Conservation (phyloP, 2,888 invertebrate species). For the Chymomyza procnemis region DNA sequence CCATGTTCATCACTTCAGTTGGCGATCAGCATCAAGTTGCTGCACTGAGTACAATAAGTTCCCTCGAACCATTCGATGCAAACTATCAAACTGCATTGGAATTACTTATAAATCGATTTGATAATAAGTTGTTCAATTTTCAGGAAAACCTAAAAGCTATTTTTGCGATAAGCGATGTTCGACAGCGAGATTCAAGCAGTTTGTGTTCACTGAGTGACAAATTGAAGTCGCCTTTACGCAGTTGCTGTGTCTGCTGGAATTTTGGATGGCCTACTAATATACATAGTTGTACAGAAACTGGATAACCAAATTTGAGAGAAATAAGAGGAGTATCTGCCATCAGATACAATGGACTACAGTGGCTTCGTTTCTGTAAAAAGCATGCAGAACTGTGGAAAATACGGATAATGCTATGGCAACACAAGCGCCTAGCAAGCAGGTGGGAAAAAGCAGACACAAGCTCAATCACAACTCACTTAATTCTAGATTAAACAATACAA, state of each 20-base stretch:
- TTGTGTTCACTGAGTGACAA: constrained; percentile 15
- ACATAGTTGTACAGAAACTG: not conserved
- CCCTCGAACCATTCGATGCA: constrained; percentile 1
- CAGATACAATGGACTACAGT: constrained; percentile 13
- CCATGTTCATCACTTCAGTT: not conserved
- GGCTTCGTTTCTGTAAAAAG: constrained; percentile 21
- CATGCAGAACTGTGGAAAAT: constrained; percentile 28
- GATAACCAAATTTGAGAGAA: not conserved
- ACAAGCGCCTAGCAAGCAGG: constrained; percentile 24
- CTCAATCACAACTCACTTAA: not conserved
- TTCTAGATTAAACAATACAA: not conserved
- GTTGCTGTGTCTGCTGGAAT: constrained; percentile 1
- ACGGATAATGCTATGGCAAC: constrained; percentile 21
- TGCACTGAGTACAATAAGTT: constrained; percentile 8
- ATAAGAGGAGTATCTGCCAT: not conserved
- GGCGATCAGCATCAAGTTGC: not conserved
- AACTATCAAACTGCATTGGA: constrained; percentile 1
- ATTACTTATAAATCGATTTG: constrained; percentile 11
- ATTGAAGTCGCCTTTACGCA: not conserved
- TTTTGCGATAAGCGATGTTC: constrained; percentile 19
- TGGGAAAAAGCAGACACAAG: constrained; percentile 8
- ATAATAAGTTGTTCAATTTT: constrained; percentile 10
- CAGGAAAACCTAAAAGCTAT: constrained; percentile 19
- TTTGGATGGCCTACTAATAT: constrained; percentile 1
- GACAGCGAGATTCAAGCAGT: constrained; percentile 16